A percentile compares a stretch with the other conserved stretches of the same genome.
These are phyloP conservation scores for Isoperla grammatica DNA, from an alignment of 2,888 invertebrate genomes.

Conservation along the genomic window DNA sequence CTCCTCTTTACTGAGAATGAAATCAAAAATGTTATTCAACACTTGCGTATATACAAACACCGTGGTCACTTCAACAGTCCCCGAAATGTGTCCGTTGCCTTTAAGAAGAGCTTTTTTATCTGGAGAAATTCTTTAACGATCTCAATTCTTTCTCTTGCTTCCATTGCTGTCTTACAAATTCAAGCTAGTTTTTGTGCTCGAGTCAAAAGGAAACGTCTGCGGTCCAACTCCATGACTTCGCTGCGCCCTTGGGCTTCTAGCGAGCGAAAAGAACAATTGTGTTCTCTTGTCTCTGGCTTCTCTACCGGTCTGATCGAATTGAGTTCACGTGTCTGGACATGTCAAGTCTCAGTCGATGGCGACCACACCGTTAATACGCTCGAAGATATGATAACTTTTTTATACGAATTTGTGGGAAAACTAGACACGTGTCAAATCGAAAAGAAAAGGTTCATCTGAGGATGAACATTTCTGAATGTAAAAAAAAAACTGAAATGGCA, in stretches of 20 bases:
- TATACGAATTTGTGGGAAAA: neutral
- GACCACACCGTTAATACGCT: neutral
- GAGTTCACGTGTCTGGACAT: neutral
- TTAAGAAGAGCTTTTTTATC: too few species aligned
- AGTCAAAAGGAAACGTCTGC: too few species aligned
- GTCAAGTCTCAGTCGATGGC: neutral
- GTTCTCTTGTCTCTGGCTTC: conserved; percentile 4
- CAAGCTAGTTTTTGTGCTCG: too few species aligned
- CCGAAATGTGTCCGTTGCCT: too few species aligned
- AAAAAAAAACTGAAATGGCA: too few species aligned
- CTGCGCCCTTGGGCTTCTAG: neutral
- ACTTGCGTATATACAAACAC: too few species aligned
- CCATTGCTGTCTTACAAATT: too few species aligned
- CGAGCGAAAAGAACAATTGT: conserved; percentile 5
- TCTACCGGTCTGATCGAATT: conserved; percentile 7
- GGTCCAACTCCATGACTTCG: neutral
- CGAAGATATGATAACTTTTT: neutral
- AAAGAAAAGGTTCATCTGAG: conserved; percentile 18
- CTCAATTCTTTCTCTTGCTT: too few species aligned
- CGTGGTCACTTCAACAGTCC: too few species aligned
- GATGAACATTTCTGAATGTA: conserved; percentile 6
- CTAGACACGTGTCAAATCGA: conserved; percentile 16
- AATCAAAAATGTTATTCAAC: too few species aligned
- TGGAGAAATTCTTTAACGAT: too few species aligned
- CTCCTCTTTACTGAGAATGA: too few species aligned